Base-by-base conservation (phyloP, 2,888 invertebrate genomes). In the Trachelus stipa region DNA sequence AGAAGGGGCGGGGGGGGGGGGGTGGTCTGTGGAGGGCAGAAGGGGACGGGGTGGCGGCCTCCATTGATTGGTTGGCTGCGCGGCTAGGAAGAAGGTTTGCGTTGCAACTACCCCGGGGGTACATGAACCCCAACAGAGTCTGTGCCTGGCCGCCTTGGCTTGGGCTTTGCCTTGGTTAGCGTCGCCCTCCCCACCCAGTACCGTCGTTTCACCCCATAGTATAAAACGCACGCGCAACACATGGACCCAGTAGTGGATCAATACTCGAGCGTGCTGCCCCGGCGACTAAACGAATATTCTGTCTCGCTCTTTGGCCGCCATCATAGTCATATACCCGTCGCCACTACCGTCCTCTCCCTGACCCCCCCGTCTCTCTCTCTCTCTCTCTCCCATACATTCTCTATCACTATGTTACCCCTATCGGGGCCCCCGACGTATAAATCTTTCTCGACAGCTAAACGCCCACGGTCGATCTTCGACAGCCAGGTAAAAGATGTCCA, bases 241-340 rank as follows among this genome's bases (percentile, higher is more conserved):
- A 90, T 90, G 91, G 90, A 90, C 89, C 89, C 88, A 87, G 86
- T 85, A 85, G 84, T 90, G 33, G 91, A 91, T 91, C 91, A 91
- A 91, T 91, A 91, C 89, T 79, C 83, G 84, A 85, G 85, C 81
- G 56, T 56, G 15, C 79, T 77, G 76, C 71, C 73, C 33, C 34
- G 31, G 74, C 76, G 73, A 77, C 76, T 78, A 76, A 74, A 74
- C 79, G 77, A 77, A 73, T 76, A 69, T 79, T 77, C 79, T 9
- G 75, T 76, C 73, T 69, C 71, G 15, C 68, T 74, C 34, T 33
- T 73, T 71, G 35, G n/a, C 37, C 33, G 35, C 40, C 31, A 11
- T 40, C 12, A 3, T 68, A 15, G 23, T 30, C 74, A 68, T 33
- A n/a, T 15, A 6, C 37, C 30, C 33, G 74, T 74, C 30, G 37